phyloP scores from a whole-genome alignment of 2,888 invertebrate genomes.

The Ptilodon capucinus region DNA sequence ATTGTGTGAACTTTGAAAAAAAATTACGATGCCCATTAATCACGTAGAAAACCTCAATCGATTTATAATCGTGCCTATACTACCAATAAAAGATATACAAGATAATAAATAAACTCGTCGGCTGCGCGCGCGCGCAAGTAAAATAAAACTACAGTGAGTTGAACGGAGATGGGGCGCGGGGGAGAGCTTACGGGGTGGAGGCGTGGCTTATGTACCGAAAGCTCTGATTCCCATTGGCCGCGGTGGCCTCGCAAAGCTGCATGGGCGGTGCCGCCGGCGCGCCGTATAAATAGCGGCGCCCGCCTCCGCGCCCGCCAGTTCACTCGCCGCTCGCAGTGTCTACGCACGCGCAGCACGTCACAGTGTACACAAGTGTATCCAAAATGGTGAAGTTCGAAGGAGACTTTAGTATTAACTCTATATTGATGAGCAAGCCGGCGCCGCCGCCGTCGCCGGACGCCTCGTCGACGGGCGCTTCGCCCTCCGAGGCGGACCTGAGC shows the following conservation, averaged over 20 bases:
- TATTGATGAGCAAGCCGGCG: slow-evolving; percentile 84
- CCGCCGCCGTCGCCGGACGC: slow-evolving; percentile 71
- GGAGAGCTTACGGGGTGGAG: slow-evolving; percentile 44
- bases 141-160: slow-evolving; percentile 31
- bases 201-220: slow-evolving; percentile 68
- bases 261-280: slow-evolving; percentile 52
- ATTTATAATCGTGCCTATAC: slow-evolving; percentile 51
- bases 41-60: slow-evolving; percentile 45
- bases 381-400: slow-evolving; percentile 84
- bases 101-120: slow-evolving; percentile 48
- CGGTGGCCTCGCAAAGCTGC: slow-evolving; percentile 39
- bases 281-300: slow-evolving; percentile 62
- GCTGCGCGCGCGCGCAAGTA: slow-evolving; percentile 31
- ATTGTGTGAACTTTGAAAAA: slow-evolving; percentile 18
- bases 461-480: slow-evolving; percentile 64
- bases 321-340: slow-evolving; percentile 61
- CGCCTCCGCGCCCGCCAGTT: slow-evolving; percentile 76
- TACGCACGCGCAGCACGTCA: slow-evolving; percentile 57
- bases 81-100: slow-evolving; percentile 43
- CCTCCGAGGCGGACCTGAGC: slow-evolving; percentile 72
- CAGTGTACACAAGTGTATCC: slow-evolving; percentile 51
- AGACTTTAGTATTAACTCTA: slow-evolving; percentile 91
- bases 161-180: slow-evolving; percentile 30
- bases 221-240: slow-evolving; percentile 59
- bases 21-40: slow-evolving; percentile 28